Evolutionary conservation across 2,113 vertebrate genomes (phyloP).

Genomic region (Pangasianodon gigas): DNA sequence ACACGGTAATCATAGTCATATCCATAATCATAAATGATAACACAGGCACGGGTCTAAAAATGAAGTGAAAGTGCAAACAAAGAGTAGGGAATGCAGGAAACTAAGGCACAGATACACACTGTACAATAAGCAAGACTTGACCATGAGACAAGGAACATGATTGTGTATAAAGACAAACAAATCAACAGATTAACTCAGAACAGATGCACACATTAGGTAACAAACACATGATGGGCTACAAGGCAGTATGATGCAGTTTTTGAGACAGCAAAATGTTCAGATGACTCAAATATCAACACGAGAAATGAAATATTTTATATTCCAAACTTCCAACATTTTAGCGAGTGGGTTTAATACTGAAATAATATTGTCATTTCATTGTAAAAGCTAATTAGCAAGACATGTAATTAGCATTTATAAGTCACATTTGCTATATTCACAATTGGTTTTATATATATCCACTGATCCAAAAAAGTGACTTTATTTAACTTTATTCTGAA

Average conservation of each 20-base stretch:
- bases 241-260: background rate
- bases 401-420: background rate
- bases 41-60: background rate
- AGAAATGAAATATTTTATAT: background rate
- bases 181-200: background rate
- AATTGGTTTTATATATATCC: too few relatives aligned
- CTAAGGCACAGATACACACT: background rate
- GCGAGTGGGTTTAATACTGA: background rate
- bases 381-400: background rate
- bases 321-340: background rate
- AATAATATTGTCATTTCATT: background rate
- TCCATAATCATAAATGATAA: background rate
- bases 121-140: background rate
- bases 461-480: too few relatives aligned
- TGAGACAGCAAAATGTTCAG: background rate
- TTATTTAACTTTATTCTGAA: background rate
- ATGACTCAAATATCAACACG: background rate
- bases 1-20: background rate
- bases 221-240: background rate
- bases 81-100: background rate
- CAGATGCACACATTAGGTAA: background rate
- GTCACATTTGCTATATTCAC: background rate
- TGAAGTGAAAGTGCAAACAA: background rate
- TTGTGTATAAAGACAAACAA: background rate
- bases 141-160: background rate